These are phyloP conservation scores for Buceros bicornis DNA, from an alignment of 2,797 vertebrate species.

Conservation along the genomic window DNA sequence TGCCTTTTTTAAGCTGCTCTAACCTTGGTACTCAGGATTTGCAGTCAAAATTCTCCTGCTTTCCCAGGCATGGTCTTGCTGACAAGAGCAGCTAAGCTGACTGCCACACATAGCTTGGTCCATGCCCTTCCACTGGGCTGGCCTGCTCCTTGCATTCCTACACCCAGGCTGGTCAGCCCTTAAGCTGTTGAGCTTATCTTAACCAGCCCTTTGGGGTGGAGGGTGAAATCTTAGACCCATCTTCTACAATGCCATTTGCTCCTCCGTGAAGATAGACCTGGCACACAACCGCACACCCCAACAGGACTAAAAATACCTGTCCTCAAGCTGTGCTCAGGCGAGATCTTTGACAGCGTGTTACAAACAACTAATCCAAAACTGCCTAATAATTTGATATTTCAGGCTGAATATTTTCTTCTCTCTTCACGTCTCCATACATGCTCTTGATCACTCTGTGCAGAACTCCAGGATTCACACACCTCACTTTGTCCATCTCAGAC, in stretches of 20 bases:
- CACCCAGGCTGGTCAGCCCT: not conserved
- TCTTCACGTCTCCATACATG: not conserved
- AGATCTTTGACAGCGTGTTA: not conserved
- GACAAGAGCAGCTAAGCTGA: not conserved
- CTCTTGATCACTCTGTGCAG: not conserved
- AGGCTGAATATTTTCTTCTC: not conserved
- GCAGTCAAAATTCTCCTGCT: not conserved
- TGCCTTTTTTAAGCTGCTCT: not conserved
- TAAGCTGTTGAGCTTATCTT: not conserved
- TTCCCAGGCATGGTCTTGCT: rapidly evolving
- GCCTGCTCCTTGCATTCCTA: not conserved
- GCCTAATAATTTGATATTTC: not conserved
- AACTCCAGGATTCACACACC: not conserved
- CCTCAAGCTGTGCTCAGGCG: not conserved
- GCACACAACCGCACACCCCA: not conserved
- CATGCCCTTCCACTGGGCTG: not conserved
- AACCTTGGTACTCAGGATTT: not conserved
- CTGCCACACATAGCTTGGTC: not conserved
- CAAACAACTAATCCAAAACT: not conserved
- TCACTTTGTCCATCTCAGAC: not conserved
- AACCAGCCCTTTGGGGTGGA: not conserved
- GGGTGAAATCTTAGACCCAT: not conserved
- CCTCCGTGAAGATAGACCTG: rapidly evolving
- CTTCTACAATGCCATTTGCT: not conserved
- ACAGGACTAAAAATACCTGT: not conserved